Evolutionary conservation across 1,140 invertebrate species (phyloP), one percentile per base, ranked within the genome.

Genomic region (Sitodiplosis mosellana): DNA sequence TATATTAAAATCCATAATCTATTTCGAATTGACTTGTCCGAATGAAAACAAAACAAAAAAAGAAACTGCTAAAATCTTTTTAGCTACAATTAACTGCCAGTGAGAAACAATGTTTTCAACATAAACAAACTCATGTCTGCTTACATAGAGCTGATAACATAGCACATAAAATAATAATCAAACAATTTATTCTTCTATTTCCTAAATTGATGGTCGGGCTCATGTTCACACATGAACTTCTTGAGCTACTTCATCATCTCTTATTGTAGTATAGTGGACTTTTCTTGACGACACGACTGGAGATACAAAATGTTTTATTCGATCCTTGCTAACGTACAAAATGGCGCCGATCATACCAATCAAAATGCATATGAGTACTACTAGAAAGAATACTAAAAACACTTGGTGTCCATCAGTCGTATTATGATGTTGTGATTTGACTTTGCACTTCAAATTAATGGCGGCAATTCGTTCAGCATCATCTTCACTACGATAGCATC

Each of bases 241-340:
- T 40, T 40, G 37, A 42, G 64, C 57, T 48, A 61, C 63, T 48
- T 67, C 65, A 48, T 66, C 60, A 55, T 67, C 64, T 59, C 71
- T 70, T 44, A 83, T 82, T 17, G 77, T 78, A 2, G 78, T 82
- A 53, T 83, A 83, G 49, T 81, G 76, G 17, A 83, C 79, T 57
- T 80, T 78, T 59, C 77, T 73, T 27, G 76, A 70, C 49, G 79
- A 73, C 44, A 81, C 64, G 33, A 81, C 67, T 1, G 80, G 79
- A n/a, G 61, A 68, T 11, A 78, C 63, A 59, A 71, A 73, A 43
- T 67, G 69, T 50, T 69, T 68, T 20, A 80, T 58, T 52, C 68
- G 69, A 48, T 70, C 68, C 48, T 71, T 67, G 54, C 76, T 77
- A 14, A 79, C 58, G 52, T 80, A 81, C 11, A 72, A 64, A 48